phyloP scores from a whole-genome alignment of 2,797 vertebrate species.

The Clarias laeviceps region DNA sequence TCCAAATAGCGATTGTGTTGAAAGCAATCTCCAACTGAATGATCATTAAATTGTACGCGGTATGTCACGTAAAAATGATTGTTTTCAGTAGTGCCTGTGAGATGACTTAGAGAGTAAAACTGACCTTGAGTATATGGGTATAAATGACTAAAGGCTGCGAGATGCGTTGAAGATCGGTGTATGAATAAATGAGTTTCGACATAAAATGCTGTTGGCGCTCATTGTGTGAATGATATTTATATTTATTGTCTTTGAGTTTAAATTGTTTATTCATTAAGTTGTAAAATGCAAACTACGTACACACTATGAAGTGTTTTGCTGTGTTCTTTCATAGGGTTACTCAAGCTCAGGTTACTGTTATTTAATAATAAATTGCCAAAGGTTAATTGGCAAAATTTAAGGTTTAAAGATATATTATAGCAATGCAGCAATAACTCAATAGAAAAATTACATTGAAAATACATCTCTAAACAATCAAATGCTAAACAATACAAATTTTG shows the following conservation, averaged over 20 bases:
- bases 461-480: background rate
- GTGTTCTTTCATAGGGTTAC: no score
- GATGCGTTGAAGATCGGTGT: no score
- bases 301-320: background rate
- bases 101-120: background rate
- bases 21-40: background rate
- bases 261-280: background rate
- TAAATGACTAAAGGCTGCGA: background rate
- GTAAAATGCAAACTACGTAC: background rate
- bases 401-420: no score
- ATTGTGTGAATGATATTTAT: background rate
- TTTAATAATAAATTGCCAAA: no score
- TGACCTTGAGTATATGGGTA: background rate
- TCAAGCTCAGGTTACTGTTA: no score
- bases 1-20: background rate
- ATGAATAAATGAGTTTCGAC: background rate
- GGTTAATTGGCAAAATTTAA: no score
- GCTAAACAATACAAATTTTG: background rate
- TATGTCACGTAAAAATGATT: background rate
- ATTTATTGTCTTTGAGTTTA: background rate
- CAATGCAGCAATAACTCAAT: no score
- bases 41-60: background rate
- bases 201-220: background rate
- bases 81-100: background rate
- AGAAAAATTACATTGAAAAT: background rate